Conservation (phyloP, 2,888 invertebrate genomes). For the Dasypolia templi region DNA sequence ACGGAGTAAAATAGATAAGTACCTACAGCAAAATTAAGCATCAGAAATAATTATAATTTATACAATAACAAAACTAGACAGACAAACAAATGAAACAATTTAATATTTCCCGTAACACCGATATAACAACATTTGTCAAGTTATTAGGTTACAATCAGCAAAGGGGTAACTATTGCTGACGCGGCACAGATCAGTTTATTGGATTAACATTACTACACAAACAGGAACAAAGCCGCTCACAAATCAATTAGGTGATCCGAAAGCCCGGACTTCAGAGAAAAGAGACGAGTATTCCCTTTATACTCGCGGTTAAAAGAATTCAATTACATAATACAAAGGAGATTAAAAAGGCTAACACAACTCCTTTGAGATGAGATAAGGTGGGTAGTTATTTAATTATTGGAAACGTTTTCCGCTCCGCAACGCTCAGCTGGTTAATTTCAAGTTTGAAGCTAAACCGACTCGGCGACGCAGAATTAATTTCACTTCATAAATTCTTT, state of each 20-base stretch:
- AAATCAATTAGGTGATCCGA: conserved; percentile 85
- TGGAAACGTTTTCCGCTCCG: conserved; percentile 75
- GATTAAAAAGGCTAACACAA: conserved; percentile 87
- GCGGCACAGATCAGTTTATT: conserved; percentile 57
- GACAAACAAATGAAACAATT: conserved; percentile 34
- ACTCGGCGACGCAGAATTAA: conserved; percentile 70
- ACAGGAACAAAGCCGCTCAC: conserved; percentile 77
- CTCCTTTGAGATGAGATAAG: conserved; percentile 85
- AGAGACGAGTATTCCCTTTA: conserved; percentile 85
- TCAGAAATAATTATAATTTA: neutral
- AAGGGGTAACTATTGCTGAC: conserved; percentile 52
- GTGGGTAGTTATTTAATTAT: conserved; percentile 84
- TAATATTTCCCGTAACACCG: conserved; percentile 26
- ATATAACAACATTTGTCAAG: conserved; percentile 48
- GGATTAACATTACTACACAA: conserved; percentile 72
- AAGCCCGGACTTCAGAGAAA: conserved; percentile 83
- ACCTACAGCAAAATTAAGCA: neutral
- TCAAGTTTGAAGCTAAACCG: conserved; percentile 71
- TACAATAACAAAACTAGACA: conserved; percentile 15
- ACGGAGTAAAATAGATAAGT: neutral
- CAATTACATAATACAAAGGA: conserved; percentile 88
- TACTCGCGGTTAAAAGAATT: conserved; percentile 87
- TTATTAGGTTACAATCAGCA: conserved; percentile 51
- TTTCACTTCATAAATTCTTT: conserved; percentile 70
- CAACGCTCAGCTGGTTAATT: conserved; percentile 72